phyloP scores from a whole-genome alignment of 2,888 invertebrate species.

The Cheilosia vernalis region DNA sequence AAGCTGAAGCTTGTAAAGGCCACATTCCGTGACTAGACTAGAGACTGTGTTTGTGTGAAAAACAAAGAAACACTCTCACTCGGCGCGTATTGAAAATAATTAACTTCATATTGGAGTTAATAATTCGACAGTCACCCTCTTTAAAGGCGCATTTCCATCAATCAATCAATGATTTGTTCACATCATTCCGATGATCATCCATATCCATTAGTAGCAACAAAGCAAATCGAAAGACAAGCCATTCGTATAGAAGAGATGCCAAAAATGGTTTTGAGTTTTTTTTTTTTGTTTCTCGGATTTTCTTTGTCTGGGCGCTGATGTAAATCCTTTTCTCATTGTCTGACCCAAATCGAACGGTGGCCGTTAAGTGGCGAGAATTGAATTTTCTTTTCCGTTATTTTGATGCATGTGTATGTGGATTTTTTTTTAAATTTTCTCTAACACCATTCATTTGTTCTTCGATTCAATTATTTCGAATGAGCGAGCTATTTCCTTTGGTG shows the following conservation, averaged over 20 bases:
- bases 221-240: not conserved
- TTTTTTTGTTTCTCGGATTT: not conserved
- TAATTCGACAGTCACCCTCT: not conserved
- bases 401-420: not conserved
- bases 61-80: slow-evolving; percentile 20
- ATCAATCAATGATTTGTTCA: slow-evolving; percentile 4
- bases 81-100: not conserved
- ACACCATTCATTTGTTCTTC: not conserved
- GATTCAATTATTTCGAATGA: not conserved
- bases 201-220: not conserved
- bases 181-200: not conserved
- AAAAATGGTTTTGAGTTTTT: slow-evolving; percentile 15
- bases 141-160: slow-evolving; percentile 10
- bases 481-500: not conserved
- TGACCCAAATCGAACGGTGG: slow-evolving; percentile 47
- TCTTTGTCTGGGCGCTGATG: not conserved
- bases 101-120: not conserved
- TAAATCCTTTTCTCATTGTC: slow-evolving; percentile 41
- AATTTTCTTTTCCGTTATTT: slow-evolving; percentile 27
- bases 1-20: not conserved
- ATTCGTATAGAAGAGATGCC: not conserved
- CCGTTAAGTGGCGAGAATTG: slow-evolving; percentile 44
- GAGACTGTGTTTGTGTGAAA: not conserved
- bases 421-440: not conserved
- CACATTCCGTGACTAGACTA: not conserved